Evolutionary conservation across 2,113 vertebrate genomes (phyloP), one percentile per base, ranked within the genome.

Genomic region (Collichthys lucidus): DNA sequence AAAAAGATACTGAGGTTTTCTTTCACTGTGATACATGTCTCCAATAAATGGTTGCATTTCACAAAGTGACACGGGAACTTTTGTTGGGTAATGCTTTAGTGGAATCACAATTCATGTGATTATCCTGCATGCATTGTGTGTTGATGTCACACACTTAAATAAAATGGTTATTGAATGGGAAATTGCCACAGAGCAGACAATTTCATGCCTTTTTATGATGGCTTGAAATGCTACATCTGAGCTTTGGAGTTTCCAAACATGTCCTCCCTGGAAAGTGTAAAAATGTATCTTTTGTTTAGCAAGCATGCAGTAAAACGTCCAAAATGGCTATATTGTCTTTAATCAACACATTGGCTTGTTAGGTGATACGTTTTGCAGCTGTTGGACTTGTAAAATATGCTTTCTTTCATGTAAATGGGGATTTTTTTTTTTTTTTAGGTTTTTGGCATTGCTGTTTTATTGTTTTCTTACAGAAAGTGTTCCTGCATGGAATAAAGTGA

Each of bases 401-500:
- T 82, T 11, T 29, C 3, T 74, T 50, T 72, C 78, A 73, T 89
- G 88, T 84, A 86, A 80, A 81, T 70, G 42, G 79, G 55, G 62
- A 65, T 74, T 79, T 85, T 82, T 52, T 79, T 84, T 82, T 52
- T 65, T 26, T 80, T 35, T 6, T 4, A 72, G 70, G 76, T 73
- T 70, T 86, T 79, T 88, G 83, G 72, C 79, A 47, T 74, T 75
- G 74, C 53, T 49, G 31, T 84, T 64, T 50, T 70, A 74, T 85
- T 80, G 77, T 84, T 71, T 60, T 80, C 29, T 73, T 65, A 79
- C 64, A 72, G 22, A 72, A 50, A 55, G 59, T 77, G 64, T 67
- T 73, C 63, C 74, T 73, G 77, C 67, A 84, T 4, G 66, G 76
- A 86, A 82, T 85, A 67, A 89, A 82, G 66, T 80, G 85, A 90